phyloP scores from a whole-genome alignment of 2,113 vertebrate genomes.

The Calyptomena viridis region DNA sequence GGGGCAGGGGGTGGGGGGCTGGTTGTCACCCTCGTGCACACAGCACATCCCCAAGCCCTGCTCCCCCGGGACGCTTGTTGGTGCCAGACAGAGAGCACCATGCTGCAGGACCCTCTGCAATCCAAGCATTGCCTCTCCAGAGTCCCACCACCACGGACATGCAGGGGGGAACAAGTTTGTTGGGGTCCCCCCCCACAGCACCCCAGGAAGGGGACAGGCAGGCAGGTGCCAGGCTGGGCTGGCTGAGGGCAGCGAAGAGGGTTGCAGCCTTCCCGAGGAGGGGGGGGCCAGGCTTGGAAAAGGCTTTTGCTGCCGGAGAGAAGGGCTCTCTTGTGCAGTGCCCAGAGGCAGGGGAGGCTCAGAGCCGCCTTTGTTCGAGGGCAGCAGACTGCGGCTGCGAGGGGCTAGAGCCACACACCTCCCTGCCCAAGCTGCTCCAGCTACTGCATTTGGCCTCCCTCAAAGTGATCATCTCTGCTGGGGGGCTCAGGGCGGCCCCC shows the following conservation, averaged over 20 bases:
- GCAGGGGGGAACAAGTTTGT: not conserved
- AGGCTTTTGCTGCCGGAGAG: not conserved
- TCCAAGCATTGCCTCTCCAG: too few species aligned
- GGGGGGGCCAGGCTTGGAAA: not conserved
- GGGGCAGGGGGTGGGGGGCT: not conserved
- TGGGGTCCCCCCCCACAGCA: not conserved
- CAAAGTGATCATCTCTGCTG: not conserved
- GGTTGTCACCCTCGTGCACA: not conserved
- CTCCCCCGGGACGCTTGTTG: fast-evolving
- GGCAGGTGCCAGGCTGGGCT: not conserved
- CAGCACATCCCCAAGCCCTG: not conserved
- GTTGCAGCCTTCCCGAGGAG: not conserved
- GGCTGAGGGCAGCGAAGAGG: not conserved
- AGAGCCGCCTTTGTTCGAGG: constrained; percentile 45
- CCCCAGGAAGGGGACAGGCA: not conserved
- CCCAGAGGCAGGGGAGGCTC: constrained; percentile 26
- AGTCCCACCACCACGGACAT: not conserved
- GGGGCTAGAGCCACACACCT: not conserved
- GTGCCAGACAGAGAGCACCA: not conserved
- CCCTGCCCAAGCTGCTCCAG: not conserved
- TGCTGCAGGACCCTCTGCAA: not conserved
- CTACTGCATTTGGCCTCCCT: not conserved
- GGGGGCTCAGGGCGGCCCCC: not conserved
- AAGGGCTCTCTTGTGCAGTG: constrained; percentile 42
- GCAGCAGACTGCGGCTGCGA: not conserved